phyloP scores from a whole-genome alignment of 2,797 vertebrate genomes.

The Echiichthys vipera region DNA sequence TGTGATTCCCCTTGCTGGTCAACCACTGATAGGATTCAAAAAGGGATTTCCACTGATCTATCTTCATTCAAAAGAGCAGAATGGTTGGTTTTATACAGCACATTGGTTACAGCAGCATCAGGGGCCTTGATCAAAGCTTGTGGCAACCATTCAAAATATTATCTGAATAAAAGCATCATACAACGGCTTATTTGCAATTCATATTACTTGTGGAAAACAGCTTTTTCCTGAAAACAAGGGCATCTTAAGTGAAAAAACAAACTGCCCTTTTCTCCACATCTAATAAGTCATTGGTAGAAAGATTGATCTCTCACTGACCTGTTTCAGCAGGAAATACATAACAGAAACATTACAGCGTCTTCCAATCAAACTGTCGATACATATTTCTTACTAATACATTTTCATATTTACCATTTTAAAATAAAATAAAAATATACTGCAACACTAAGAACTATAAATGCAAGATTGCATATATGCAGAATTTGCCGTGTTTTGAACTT shows the following conservation, averaged over 20 bases:
- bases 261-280: background rate
- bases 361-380: too few relatives aligned
- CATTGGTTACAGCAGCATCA: slow-evolving; percentile 14
- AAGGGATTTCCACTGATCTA: slow-evolving; percentile 46
- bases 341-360: too few relatives aligned
- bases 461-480: background rate
- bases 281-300: background rate
- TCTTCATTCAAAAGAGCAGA: slow-evolving; percentile 22
- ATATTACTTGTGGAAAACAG: background rate
- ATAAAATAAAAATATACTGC: background rate
- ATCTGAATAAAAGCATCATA: background rate
- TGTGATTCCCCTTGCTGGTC: slow-evolving; percentile 65
- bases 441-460: background rate
- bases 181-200: background rate
- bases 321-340: background rate
- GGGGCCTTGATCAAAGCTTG: background rate
- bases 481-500: slow-evolving; percentile 13
- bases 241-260: background rate
- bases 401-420: slow-evolving; percentile 7
- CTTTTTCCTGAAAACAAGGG: background rate
- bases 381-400: too few relatives aligned
- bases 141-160: background rate
- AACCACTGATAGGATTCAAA: slow-evolving; percentile 56
- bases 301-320: background rate
- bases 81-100: background rate